Conservation (phyloP, 1,140 invertebrate species). For the Paraescarpia echinospica region DNA sequence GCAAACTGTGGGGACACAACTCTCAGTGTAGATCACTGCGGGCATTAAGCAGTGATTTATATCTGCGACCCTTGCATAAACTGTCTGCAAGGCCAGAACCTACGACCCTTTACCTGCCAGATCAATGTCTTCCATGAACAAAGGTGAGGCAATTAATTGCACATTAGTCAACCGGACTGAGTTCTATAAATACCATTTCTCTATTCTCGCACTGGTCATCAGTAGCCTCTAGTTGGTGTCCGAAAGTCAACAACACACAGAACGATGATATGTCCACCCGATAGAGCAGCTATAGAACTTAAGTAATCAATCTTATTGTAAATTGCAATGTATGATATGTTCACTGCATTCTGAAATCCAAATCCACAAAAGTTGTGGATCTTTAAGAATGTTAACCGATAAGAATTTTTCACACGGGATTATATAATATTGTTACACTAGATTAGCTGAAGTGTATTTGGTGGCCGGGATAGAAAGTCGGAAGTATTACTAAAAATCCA, state of each 20-base stretch:
- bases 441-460: not conserved
- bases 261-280: not conserved
- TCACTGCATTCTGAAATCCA: not conserved
- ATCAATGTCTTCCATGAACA: not conserved
- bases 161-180: not conserved
- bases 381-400: not conserved
- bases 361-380: not conserved
- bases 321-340: not conserved
- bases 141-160: not conserved
- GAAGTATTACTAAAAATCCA: not conserved
- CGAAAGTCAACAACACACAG: not conserved
- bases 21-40: not conserved
- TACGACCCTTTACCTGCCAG: not conserved
- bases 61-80: not conserved
- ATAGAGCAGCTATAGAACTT: not conserved
- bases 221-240: not conserved
- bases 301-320: not conserved
- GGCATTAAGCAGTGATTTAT: not conserved
- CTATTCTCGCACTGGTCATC: not conserved
- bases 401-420: not conserved
- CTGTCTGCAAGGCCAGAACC: not conserved
- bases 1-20: not conserved
- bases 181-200: not conserved
- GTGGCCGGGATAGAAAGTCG: not conserved
- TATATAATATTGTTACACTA: not conserved